Evolutionary conservation across 2,797 vertebrate genomes (phyloP).

Genomic region (Psittacula echo): DNA sequence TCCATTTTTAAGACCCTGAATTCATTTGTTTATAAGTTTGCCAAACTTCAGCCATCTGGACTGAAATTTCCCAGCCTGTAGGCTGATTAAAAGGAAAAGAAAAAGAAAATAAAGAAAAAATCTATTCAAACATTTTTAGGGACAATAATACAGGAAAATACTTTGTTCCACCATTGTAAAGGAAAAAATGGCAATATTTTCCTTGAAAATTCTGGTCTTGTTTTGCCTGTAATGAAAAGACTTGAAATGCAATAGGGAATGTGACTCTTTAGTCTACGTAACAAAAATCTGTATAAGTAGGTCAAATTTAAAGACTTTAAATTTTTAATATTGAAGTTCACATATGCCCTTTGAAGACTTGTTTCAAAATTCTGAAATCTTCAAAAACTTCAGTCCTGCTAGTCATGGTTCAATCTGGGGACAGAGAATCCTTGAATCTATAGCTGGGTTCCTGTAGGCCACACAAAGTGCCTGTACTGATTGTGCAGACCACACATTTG

Average conservation of each 20-base stretch:
- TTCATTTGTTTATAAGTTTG: conserved; percentile 44
- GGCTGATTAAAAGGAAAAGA: background rate
- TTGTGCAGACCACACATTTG: background rate
- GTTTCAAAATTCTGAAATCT: background rate
- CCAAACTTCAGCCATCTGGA: conserved; percentile 54
- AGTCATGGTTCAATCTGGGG: background rate
- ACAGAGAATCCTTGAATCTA: background rate
- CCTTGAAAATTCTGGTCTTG: background rate
- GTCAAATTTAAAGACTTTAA: background rate
- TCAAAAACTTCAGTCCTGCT: background rate
- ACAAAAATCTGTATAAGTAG: background rate
- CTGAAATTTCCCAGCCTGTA: conserved; percentile 7
- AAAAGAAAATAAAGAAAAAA: rapidly evolving
- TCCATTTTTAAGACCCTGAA: conserved; percentile 38
- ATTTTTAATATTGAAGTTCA: background rate
- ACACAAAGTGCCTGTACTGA: background rate
- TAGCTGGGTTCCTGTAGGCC: background rate
- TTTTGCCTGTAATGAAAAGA: background rate
- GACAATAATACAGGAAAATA: background rate
- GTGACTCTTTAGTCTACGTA: background rate
- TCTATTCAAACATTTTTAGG: background rate
- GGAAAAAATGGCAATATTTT: rapidly evolving
- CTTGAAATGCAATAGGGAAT: background rate
- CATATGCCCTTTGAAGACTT: background rate
- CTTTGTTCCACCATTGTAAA: background rate